Percentiles rank a stretch among this genome's conserved stretches.
phyloP scores from a whole-genome alignment of 1,140 invertebrate genomes.

The Mya arenaria region DNA sequence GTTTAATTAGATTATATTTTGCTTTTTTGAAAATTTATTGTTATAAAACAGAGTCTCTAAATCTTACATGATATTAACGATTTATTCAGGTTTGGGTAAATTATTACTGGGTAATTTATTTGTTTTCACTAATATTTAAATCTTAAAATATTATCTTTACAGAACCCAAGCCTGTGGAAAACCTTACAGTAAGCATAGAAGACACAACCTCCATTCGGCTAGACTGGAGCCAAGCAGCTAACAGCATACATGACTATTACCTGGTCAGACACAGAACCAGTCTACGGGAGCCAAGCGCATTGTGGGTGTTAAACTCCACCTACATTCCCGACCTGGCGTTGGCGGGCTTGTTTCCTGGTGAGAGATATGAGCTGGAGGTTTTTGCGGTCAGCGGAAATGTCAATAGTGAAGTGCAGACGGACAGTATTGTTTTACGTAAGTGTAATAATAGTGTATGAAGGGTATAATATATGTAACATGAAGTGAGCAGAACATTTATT shows the following conservation, averaged over 20 bases:
- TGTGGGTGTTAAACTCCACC: constrained; percentile 46
- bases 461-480: too few relatives aligned
- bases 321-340: constrained; percentile 38
- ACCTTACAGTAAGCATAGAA: neutral
- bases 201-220: constrained; percentile 1
- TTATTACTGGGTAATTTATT: too few relatives aligned
- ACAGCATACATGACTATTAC: constrained; percentile 25
- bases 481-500: too few relatives aligned
- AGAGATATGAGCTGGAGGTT: constrained; percentile 49
- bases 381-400: constrained; percentile 26
- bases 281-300: constrained; percentile 29
- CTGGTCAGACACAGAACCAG: constrained; percentile 31
- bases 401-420: constrained; percentile 25
- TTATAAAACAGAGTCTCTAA: too few relatives aligned
- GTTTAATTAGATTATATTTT: too few relatives aligned
- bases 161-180: constrained; percentile 36
- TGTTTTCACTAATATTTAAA: too few relatives aligned
- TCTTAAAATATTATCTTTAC: too few relatives aligned
- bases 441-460: neutral
- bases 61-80: too few relatives aligned
- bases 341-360: constrained; percentile 41
- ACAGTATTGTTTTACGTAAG: constrained; percentile 25
- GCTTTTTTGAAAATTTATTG: too few relatives aligned
- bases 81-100: too few relatives aligned
- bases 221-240: constrained; percentile 29